phyloP scores from a whole-genome alignment of 2,797 vertebrate genomes.

The Mormyrus proboscirostris region DNA sequence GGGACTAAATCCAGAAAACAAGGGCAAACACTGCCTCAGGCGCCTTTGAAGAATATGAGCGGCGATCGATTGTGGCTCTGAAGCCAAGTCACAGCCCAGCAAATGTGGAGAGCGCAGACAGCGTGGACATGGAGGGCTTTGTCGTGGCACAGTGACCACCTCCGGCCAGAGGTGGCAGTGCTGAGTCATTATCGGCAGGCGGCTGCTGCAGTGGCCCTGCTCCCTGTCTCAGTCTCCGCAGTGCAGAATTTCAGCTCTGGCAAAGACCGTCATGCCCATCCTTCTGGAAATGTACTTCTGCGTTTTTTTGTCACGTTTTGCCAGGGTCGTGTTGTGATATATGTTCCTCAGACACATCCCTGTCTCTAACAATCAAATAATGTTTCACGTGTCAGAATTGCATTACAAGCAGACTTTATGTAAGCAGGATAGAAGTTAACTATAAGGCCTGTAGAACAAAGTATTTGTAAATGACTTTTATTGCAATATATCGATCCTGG shows the following conservation, averaged over 20 bases:
- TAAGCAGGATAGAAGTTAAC: not conserved
- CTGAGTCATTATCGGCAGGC: not conserved
- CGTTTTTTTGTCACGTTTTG: not conserved
- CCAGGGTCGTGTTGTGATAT: not conserved
- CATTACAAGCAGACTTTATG: not conserved
- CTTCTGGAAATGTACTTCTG: not conserved
- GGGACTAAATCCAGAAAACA: not conserved
- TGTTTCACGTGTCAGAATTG: not conserved
- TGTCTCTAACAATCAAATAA: not conserved
- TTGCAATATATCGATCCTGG: not conserved
- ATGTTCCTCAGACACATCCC: not conserved
- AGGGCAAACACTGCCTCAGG: not conserved
- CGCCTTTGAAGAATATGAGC: not conserved
- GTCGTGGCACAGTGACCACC: not conserved
- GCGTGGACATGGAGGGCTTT: not conserved
- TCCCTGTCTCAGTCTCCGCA: not conserved
- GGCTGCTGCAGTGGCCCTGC: not conserved
- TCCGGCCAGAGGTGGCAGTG: not conserved
- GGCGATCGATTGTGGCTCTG: not conserved
- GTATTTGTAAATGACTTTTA: not conserved
- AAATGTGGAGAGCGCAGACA: not conserved
- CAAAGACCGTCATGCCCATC: not conserved
- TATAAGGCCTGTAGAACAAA: not conserved
- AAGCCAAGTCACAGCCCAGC: not conserved
- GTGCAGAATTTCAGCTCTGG: slow-evolving; percentile 13